A percentile compares a stretch with the other conserved stretches of the same genome.
Conservation (phyloP, 2,113 vertebrate species). For the Actenoides lindsayi region DNA sequence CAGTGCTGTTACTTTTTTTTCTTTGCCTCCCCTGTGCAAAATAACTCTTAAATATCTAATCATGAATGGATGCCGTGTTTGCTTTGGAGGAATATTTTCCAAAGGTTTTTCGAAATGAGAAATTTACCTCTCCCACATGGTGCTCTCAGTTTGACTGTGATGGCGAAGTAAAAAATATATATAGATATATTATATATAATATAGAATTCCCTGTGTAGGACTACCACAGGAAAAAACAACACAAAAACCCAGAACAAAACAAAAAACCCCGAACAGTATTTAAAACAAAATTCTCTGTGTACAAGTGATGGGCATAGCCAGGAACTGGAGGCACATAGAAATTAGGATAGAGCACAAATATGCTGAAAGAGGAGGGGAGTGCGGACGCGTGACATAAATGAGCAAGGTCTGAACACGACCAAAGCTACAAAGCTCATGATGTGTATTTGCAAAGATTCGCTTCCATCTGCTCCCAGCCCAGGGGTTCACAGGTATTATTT, state of each 20-base stretch:
- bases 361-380: neutral
- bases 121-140: neutral
- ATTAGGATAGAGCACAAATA: neutral
- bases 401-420: neutral
- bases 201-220: neutral
- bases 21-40: neutral
- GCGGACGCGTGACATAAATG: neutral
- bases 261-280: neutral
- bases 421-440: neutral
- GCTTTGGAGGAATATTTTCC: neutral
- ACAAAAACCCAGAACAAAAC: no score
- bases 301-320: neutral
- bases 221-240: neutral
- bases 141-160: neutral
- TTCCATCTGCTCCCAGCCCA: neutral
- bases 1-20: neutral
- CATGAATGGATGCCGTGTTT: neutral
- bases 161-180: neutral
- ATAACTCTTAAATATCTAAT: neutral
- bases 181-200: neutral
- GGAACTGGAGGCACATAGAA: neutral
- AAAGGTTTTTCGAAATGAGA: neutral
- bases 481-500: neutral
- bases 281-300: neutral
- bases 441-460: neutral